These are phyloP conservation scores for Rhinophrynus dorsalis DNA, from an alignment of 2,797 vertebrate genomes.

Conservation along the genomic window DNA sequence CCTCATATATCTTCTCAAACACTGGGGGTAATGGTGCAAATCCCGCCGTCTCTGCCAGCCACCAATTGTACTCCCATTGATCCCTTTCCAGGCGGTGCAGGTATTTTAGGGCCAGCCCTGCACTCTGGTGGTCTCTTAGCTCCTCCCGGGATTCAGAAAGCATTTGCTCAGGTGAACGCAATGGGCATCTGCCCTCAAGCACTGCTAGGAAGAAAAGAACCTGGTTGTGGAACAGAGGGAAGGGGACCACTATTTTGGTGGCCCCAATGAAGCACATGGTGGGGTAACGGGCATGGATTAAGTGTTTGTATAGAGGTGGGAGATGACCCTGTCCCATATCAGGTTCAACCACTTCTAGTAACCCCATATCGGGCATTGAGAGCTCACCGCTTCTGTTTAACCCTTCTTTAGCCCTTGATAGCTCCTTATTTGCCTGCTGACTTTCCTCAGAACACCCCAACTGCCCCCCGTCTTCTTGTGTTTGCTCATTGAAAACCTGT, in stretches of 20 bases:
- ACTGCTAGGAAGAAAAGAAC: constrained; percentile 62
- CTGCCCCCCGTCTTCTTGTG: not conserved
- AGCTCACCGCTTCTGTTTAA: not conserved
- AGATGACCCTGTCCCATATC: constrained; percentile 58
- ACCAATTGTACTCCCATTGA: constrained; percentile 73
- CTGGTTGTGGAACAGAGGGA: constrained; percentile 75
- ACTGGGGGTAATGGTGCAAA: constrained; percentile 61
- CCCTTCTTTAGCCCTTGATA: not conserved
- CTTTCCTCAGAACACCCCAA: not conserved
- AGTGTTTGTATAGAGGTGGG: constrained; percentile 66
- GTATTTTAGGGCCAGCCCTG: constrained; percentile 60
- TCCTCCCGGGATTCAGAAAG: constrained; percentile 58
- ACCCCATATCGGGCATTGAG: not conserved
- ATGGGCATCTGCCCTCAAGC: constrained; percentile 59
- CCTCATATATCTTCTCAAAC: constrained; percentile 62
- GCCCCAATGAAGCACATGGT: constrained; percentile 73
- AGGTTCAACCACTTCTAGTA: constrained; percentile 10
- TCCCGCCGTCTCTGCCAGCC: constrained; percentile 58
- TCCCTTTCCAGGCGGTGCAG: constrained; percentile 60
- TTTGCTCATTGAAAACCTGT: no score
- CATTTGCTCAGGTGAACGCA: constrained; percentile 67
- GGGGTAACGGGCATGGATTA: constrained; percentile 69
- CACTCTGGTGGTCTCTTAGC: constrained; percentile 40
- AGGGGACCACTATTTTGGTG: constrained; percentile 73
- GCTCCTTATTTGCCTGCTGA: not conserved